These are phyloP conservation scores for Tachina fera DNA, from an alignment of 2,888 invertebrate species.

Conservation along the genomic window DNA sequence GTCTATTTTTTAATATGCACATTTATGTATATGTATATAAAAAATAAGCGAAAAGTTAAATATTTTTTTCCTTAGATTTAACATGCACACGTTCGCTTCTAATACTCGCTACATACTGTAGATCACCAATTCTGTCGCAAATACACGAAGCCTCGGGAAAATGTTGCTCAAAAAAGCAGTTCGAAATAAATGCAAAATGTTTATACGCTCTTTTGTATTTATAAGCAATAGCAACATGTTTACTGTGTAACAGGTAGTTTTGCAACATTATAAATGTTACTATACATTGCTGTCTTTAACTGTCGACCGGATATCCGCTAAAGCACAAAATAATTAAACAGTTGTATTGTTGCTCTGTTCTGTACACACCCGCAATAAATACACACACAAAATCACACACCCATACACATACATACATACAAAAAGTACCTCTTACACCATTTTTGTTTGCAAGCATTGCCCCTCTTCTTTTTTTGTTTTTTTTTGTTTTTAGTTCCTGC, in stretches of 20 bases:
- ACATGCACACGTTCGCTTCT: constrained; percentile 65
- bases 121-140: constrained; percentile 63
- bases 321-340: constrained; percentile 10
- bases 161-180: constrained; percentile 61
- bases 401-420: not conserved
- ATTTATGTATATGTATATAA: not conserved
- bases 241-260: constrained; percentile 47
- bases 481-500: not conserved
- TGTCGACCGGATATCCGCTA: constrained; percentile 63
- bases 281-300: constrained; percentile 24
- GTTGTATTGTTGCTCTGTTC: not conserved
- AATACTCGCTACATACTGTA: constrained; percentile 69
- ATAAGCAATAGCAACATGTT: constrained; percentile 32
- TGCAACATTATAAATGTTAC: constrained; percentile 49
- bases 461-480: not conserved
- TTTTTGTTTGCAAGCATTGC: constrained; percentile 11
- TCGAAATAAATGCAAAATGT: constrained; percentile 54
- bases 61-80: not conserved
- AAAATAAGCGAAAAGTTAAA: not conserved
- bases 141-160: constrained; percentile 70
- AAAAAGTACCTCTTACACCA: constrained; percentile 33
- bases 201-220: constrained; percentile 29
- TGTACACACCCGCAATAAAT: not conserved
- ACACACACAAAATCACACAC: not conserved
- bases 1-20: constrained; percentile 4